phyloP scores from a whole-genome alignment of 2,113 vertebrate species.

The Canis aureus region DNA sequence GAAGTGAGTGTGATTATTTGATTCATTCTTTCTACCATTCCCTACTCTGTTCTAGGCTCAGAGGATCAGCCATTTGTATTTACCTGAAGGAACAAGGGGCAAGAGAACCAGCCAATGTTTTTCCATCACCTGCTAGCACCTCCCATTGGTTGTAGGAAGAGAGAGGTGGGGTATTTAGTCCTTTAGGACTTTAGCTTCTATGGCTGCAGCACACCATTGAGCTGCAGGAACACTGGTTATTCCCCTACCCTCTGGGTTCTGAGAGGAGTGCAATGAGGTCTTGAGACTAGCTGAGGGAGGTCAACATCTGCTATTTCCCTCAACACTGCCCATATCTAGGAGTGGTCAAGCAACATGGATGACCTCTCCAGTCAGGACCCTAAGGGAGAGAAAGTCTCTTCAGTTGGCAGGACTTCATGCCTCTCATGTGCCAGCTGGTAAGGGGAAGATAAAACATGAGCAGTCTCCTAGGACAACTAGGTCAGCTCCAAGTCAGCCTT shows the following conservation, averaged over 20 bases:
- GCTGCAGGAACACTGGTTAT: neutral
- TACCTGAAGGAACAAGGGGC: neutral
- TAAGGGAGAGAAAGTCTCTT: too few species aligned
- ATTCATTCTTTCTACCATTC: neutral
- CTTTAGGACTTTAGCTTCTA: neutral
- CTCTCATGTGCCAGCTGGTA: accelerated
- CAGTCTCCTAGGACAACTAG: neutral
- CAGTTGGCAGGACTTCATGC: neutral
- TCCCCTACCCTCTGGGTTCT: neutral
- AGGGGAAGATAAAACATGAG: neutral
- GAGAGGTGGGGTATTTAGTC: neutral
- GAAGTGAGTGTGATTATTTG: neutral
- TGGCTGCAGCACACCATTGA: neutral
- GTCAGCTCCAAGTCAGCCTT: neutral
- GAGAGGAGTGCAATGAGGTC: accelerated
- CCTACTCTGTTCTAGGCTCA: neutral
- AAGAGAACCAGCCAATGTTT: neutral
- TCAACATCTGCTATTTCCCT: neutral
- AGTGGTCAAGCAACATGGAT: neutral
- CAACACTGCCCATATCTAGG: neutral
- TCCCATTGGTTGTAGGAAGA: neutral
- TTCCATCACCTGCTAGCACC: neutral
- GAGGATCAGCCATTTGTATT: neutral
- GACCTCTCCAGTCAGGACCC: neutral
- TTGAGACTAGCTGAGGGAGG: neutral